Conservation (phyloP, 2,797 vertebrate genomes). For the Esox lucius region DNA sequence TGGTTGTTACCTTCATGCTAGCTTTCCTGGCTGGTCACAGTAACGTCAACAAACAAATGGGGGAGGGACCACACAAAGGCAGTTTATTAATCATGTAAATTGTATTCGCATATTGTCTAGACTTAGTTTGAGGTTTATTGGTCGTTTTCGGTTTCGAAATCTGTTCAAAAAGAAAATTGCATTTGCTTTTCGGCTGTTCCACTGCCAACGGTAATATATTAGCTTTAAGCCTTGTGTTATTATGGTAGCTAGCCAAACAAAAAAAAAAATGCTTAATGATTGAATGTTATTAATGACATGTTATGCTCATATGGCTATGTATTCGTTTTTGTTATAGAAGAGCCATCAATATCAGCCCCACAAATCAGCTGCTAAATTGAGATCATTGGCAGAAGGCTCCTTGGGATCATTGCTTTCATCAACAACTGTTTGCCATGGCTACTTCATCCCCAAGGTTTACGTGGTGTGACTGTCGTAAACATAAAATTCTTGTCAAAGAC, state of each 20-base stretch:
- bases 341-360: neutral
- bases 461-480: conserved; percentile 54
- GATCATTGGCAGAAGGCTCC: neutral
- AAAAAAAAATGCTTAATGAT: neutral
- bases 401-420: neutral
- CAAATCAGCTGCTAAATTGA: neutral
- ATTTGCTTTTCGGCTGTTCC: neutral
- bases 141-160: neutral
- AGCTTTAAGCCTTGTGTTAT: neutral
- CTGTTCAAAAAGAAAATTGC: neutral
- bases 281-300: neutral
- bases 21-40: neutral
- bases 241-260: neutral
- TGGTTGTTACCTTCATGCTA: neutral
- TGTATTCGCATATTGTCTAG: neutral
- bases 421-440: conserved; percentile 33
- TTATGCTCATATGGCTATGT: neutral
- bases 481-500: conserved; percentile 56
- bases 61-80: conserved; percentile 13
- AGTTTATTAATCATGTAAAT: neutral
- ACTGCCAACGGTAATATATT: neutral
- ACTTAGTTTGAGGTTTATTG: neutral
- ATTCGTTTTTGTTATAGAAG: conserved; percentile 8
- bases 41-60: conserved; percentile 17
- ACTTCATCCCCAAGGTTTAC: conserved; percentile 45